A percentile compares a stretch with the other conserved stretches of the same genome.
phyloP scores from a whole-genome alignment of 2,113 vertebrate genomes.

The Gila orcuttii region DNA sequence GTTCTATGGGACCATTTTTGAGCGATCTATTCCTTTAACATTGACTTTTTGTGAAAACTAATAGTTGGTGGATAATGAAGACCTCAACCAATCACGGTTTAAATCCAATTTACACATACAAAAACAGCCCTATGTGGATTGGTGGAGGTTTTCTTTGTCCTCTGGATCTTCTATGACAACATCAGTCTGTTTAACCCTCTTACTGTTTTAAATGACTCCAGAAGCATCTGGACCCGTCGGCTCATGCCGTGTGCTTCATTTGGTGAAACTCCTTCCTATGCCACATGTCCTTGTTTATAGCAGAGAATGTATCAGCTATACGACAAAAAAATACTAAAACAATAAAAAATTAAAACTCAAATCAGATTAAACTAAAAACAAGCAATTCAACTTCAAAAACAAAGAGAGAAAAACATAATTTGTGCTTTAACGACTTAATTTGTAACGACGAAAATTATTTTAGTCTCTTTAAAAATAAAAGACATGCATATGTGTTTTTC shows the following conservation, averaged over 20 bases:
- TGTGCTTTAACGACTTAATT: conserved; percentile 33
- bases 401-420: conserved; percentile 26
- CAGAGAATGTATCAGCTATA: conserved; percentile 18
- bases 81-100: background rate
- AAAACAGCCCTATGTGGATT: conserved; percentile 19
- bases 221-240: conserved; percentile 10
- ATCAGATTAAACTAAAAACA: background rate
- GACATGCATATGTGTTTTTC: conserved; percentile 47
- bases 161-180: background rate
- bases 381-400: conserved; percentile 25
- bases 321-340: conserved; percentile 23
- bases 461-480: conserved; percentile 42
- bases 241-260: background rate
- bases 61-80: background rate
- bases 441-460: background rate
- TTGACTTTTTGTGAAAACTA: background rate
- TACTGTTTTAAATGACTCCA: conserved; percentile 15
- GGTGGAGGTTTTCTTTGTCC: background rate
- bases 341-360: background rate
- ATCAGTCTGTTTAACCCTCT: background rate
- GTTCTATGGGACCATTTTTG: background rate
- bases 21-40: background rate
- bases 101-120: conserved; percentile 4
- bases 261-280: background rate
- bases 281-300: conserved; percentile 8